Evolutionary conservation across 2,888 invertebrate genomes (phyloP).

Genomic region (Eurytoma adleriae): DNA sequence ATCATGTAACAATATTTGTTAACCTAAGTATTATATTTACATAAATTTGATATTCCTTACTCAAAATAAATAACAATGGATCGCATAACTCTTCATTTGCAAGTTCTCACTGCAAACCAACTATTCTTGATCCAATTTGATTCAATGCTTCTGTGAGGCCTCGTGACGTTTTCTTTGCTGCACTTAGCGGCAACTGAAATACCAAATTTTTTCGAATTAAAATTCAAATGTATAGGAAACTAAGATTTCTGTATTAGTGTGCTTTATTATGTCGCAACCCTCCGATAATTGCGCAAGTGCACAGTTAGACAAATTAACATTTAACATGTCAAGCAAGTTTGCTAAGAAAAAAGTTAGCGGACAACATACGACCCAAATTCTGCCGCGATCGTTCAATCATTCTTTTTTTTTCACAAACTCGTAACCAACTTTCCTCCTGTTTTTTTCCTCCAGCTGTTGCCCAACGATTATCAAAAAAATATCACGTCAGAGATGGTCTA

Average conservation of each 20-base stretch:
- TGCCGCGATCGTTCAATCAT: conserved; percentile 14
- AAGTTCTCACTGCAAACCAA: conserved; percentile 77
- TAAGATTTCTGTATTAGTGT: no score
- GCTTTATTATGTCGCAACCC: no score
- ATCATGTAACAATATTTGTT: conserved; percentile 51
- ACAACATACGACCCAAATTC: conserved; percentile 8
- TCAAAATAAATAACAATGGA: conserved; percentile 45
- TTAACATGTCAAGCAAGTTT: not conserved
- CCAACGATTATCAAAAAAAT: conserved; percentile 8
- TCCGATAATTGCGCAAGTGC: no score
- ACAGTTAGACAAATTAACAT: no score
- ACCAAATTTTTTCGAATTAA: conserved; percentile 10
- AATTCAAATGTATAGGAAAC: no score
- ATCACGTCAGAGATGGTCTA: not conserved
- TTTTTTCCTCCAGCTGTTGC: not conserved
- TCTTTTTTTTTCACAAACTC: conserved; percentile 2
- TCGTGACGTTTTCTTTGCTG: conserved; percentile 77
- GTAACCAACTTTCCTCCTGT: conserved; percentile 12
- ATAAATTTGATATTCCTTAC: conserved; percentile 40
- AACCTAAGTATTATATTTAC: conserved; percentile 52
- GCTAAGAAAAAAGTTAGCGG: not conserved
- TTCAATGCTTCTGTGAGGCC: conserved; percentile 79
- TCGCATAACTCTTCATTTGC: conserved; percentile 23
- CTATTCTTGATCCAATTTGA: conserved; percentile 78
- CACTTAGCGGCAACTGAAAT: conserved; percentile 78